Base-by-base conservation (phyloP, 2,797 vertebrate species). In the Peromyscus nudipes region DNA sequence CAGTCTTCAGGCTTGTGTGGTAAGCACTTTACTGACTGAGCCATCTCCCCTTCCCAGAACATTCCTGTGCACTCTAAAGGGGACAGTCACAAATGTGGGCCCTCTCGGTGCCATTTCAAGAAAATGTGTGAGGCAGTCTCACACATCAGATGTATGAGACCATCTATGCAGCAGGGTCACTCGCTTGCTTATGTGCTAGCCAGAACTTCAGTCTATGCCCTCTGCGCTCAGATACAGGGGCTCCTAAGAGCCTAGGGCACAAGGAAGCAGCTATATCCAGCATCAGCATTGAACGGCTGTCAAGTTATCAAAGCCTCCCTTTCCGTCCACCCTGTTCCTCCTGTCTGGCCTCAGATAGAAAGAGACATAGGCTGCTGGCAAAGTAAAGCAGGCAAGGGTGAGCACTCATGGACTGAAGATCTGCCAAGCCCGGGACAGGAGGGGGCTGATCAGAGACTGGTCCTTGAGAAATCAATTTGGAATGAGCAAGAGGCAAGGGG, bases 51-150 rank as follows among this genome's bases (percentile, higher is more conserved):
- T 29, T 7, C 25, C 34, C 49, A 37, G 37, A 57, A 57, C 25
- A 40, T 40, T 57, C 49, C 31, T 57, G 3, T 60, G 2, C 17
- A 79, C 17, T 82, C 21, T 40, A 73, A 86, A 40, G 77, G 40
- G 40, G 88, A 80, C 40, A n/a, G 43, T 82, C 77, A 92, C 67
- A 88, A 91, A 96, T 37, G 37, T 37, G 57, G 80, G 6, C 82
- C 55, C 0, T 69, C 73, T 52, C n/a, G 27, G 19, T 23, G 0
- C 21, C 34, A 69, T 52, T 40, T 49, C 29, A 34, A 86, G 43
- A 16, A 52, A 34, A 49, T 86, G 64, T 23, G 5, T 67, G 31
- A n/a, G 82, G 21, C 10, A 31, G 14, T 43, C 8, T 64, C 60
- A 21, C 62, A 76, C 40, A 88, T 57, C 82, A 93, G 43, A 77